Evolutionary conservation across 1,140 invertebrate genomes (phyloP).

Genomic region (Halictus rubicundus): DNA sequence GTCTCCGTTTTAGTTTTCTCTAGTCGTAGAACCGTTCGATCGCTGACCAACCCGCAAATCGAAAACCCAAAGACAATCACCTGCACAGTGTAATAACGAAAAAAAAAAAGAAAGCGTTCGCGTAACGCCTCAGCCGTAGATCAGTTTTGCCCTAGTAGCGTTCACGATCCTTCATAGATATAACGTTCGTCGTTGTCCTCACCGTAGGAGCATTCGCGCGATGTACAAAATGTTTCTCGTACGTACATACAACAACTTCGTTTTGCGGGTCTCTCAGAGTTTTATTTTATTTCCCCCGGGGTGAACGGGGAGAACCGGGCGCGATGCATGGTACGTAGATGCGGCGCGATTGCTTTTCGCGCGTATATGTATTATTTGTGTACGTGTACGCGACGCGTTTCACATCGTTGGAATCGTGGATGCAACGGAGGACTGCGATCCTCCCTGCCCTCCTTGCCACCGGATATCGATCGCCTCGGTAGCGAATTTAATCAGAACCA

Average conservation of each 20-base stretch:
- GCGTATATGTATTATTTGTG: too few relatives aligned
- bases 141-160: not conserved
- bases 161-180: constrained; percentile 6
- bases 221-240: constrained; percentile 40
- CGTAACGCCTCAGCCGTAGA: constrained; percentile 9
- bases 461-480: constrained; percentile 39
- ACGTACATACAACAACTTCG: constrained; percentile 25
- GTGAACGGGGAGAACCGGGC: not conserved
- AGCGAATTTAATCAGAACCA: constrained; percentile 47
- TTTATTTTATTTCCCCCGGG: constrained; percentile 1
- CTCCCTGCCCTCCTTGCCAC: not conserved
- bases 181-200: constrained; percentile 10
- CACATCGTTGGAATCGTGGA: constrained; percentile 35
- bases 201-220: constrained; percentile 9
- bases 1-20: constrained; percentile 21
- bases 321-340: not conserved
- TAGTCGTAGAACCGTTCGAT: constrained; percentile 37
- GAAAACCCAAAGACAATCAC: constrained; percentile 54
- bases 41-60: constrained; percentile 46
- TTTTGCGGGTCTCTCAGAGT: constrained; percentile 39
- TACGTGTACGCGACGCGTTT: not conserved
- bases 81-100: constrained; percentile 20
- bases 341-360: not conserved
- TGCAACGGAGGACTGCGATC: constrained; percentile 8
- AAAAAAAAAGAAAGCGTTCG: not conserved